phyloP scores from a whole-genome alignment of 2,888 invertebrate species.

The Xanthorhoe designata region DNA sequence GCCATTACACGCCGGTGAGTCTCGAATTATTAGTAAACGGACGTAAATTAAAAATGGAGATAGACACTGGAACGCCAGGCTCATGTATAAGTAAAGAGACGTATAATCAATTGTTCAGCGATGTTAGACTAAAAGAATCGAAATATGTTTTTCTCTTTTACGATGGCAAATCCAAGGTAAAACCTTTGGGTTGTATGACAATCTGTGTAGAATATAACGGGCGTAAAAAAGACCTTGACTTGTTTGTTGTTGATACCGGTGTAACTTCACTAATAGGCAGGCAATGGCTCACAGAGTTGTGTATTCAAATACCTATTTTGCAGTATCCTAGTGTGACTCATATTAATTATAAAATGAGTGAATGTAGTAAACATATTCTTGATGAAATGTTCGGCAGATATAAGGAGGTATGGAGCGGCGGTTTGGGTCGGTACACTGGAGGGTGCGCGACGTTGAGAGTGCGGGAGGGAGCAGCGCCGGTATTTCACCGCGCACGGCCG shows the following conservation, averaged over 20 bases:
- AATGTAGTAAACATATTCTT: too few relatives aligned
- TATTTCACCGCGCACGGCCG: too few relatives aligned
- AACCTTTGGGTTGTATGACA: slow-evolving; percentile 24
- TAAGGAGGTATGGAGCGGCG: slow-evolving; percentile 37
- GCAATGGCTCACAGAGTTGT: slow-evolving; percentile 44
- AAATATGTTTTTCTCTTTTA: too few relatives aligned
- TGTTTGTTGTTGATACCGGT: slow-evolving; percentile 41
- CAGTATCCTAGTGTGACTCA: background rate
- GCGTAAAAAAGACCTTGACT: slow-evolving; percentile 32
- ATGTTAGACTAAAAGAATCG: slow-evolving; percentile 1
- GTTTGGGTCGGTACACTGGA: slow-evolving; percentile 37
- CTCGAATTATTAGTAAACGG: slow-evolving; percentile 18
- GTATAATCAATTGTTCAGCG: slow-evolving; percentile 15
- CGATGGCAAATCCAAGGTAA: slow-evolving; percentile 27
- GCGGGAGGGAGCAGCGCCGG: too few relatives aligned
- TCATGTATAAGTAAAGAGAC: slow-evolving; percentile 42
- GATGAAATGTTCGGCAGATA: slow-evolving; percentile 7
- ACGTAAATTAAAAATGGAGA: slow-evolving; percentile 39
- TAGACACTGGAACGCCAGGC: slow-evolving; percentile 44
- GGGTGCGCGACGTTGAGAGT: too few relatives aligned
- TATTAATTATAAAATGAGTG: too few relatives aligned
- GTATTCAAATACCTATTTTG: slow-evolving; percentile 24
- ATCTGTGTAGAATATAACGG: slow-evolving; percentile 24
- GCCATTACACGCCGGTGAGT: slow-evolving; percentile 16
- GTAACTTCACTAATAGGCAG: slow-evolving; percentile 41